Conservation (phyloP, 2,797 vertebrate genomes). For the Limosa lapponica region DNA sequence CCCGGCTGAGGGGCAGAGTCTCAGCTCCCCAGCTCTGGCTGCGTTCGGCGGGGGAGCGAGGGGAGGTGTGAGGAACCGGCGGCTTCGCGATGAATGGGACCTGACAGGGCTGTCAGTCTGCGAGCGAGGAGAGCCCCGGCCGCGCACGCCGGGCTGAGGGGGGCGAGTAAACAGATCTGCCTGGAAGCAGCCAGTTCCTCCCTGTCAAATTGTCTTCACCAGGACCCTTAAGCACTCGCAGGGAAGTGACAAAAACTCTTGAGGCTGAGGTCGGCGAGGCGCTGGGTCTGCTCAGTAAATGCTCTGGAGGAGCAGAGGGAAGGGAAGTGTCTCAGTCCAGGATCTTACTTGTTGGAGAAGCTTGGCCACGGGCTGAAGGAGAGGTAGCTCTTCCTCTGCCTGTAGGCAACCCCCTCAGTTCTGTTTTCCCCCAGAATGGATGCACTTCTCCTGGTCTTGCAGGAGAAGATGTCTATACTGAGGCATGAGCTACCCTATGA, state of each 20-base stretch:
- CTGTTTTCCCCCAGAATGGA: not conserved
- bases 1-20: not conserved
- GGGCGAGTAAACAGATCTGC: not conserved
- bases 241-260: not conserved
- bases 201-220: not conserved
- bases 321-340: not conserved
- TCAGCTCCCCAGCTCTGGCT: accelerated
- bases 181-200: not conserved
- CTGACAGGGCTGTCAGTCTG: not conserved
- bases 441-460: accelerated
- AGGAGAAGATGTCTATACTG: not conserved
- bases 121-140: not conserved
- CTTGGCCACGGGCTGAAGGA: accelerated
- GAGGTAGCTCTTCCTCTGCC: not conserved
- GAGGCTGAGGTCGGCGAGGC: not conserved
- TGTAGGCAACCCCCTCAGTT: accelerated
- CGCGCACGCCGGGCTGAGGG: not conserved
- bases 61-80: not conserved
- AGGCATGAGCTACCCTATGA: not conserved
- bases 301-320: not conserved
- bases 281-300: not conserved
- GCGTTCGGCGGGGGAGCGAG: not conserved
- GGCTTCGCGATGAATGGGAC: conserved; percentile 16
- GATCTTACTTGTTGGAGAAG: not conserved
- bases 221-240: not conserved